These are phyloP conservation scores for Labeo calbasu DNA, from an alignment of 2,797 vertebrate genomes.

Conservation along the genomic window DNA sequence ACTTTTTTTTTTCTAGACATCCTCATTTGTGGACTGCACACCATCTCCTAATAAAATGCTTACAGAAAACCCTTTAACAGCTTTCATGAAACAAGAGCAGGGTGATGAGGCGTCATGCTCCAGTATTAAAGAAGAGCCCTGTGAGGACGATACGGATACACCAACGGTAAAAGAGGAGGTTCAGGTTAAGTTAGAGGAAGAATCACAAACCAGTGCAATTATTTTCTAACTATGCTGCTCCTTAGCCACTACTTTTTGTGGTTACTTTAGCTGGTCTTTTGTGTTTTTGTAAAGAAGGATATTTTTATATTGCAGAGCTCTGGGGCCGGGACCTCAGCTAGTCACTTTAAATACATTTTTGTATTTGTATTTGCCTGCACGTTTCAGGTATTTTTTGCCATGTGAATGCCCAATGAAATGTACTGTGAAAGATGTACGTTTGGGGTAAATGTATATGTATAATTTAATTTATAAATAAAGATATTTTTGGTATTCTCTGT, in stretches of 20 bases:
- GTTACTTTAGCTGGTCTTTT: slow-evolving; percentile 68
- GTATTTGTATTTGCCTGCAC: slow-evolving; percentile 93
- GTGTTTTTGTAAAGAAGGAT: slow-evolving; percentile 67
- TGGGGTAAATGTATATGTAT: slow-evolving; percentile 82
- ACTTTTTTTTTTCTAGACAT: slow-evolving; percentile 76
- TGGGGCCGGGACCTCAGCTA: slow-evolving; percentile 85
- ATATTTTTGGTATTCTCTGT: slow-evolving; percentile 98
- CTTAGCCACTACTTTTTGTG: slow-evolving; percentile 68
- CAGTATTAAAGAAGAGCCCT: slow-evolving; percentile 87
- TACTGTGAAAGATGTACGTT: slow-evolving; percentile 71
- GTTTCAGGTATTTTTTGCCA: slow-evolving; percentile 85
- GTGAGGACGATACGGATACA: slow-evolving; percentile 70
- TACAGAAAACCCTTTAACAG: slow-evolving; percentile 89
- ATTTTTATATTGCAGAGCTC: slow-evolving; percentile 84
- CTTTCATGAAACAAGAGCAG: slow-evolving; percentile 85
- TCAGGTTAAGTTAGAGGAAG: slow-evolving; percentile 72
- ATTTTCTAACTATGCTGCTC: slow-evolving; percentile 64
- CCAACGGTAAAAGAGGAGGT: slow-evolving; percentile 79
- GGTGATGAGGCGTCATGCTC: slow-evolving; percentile 76
- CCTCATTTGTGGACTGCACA: slow-evolving; percentile 88
- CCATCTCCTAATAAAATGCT: slow-evolving; percentile 93
- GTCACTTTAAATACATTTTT: slow-evolving; percentile 96
- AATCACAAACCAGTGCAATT: slow-evolving; percentile 67
- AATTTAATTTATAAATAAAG: slow-evolving; percentile 99
- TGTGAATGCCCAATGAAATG: slow-evolving; percentile 64